Evolutionary conservation across 2,888 invertebrate species (phyloP).

Genomic region (Drosophila borealis): DNA sequence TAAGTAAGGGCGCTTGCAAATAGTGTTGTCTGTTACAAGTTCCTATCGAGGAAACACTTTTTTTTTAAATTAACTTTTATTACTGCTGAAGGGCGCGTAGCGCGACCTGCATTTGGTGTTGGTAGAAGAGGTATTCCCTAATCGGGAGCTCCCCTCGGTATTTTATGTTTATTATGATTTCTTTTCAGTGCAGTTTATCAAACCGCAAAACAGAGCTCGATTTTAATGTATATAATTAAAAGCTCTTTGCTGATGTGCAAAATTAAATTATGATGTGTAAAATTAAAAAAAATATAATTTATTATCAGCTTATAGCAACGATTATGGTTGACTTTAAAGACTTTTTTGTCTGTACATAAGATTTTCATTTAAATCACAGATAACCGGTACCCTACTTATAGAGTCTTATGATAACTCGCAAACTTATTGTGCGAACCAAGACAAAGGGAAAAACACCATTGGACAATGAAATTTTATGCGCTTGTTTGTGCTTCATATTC

Average conservation of each 20-base stretch:
- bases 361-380: neutral
- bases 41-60: too few relatives aligned
- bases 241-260: neutral
- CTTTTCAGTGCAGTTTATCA: too few relatives aligned
- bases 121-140: too few relatives aligned
- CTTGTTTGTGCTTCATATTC: constrained; percentile 50
- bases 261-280: neutral
- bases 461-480: constrained; percentile 58
- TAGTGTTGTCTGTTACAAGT: too few relatives aligned
- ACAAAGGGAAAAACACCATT: constrained; percentile 25
- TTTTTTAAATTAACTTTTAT: too few relatives aligned
- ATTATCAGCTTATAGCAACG: neutral
- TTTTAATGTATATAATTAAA: neutral
- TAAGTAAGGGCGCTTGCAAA: too few relatives aligned
- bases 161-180: too few relatives aligned
- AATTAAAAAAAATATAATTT: neutral
- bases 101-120: too few relatives aligned
- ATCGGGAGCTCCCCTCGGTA: too few relatives aligned
- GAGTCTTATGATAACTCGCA: constrained; percentile 17
- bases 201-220: too few relatives aligned
- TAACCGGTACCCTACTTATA: neutral
- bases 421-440: constrained; percentile 22
- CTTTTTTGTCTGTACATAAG: neutral
- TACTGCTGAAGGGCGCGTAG: too few relatives aligned
- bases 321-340: neutral